phyloP scores from a whole-genome alignment of 2,113 vertebrate species.

The Acrocephalus arundinaceus region DNA sequence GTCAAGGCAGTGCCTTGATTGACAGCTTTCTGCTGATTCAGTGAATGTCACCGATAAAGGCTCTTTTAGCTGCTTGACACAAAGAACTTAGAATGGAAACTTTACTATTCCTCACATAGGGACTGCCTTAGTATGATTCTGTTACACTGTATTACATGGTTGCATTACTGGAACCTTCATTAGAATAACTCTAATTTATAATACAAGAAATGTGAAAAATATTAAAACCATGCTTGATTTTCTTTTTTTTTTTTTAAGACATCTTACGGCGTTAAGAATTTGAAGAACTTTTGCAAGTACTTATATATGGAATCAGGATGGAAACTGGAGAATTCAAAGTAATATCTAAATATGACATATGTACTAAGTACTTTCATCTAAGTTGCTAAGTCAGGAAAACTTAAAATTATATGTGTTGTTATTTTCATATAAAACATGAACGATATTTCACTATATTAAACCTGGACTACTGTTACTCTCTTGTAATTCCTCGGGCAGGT shows the following conservation, averaged over 20 bases:
- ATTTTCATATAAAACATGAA: background rate
- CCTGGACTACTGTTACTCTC: background rate
- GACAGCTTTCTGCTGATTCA: background rate
- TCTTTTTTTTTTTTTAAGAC: background rate
- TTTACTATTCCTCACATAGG: fast-evolving
- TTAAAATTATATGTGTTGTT: background rate
- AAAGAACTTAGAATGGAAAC: background rate
- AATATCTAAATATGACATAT: too few relatives aligned
- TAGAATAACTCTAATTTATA: background rate
- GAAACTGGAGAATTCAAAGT: background rate
- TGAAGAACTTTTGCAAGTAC: background rate
- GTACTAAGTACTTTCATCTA: background rate
- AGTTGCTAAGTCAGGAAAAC: background rate
- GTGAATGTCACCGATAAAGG: background rate
- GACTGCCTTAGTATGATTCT: background rate
- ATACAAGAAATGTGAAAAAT: background rate
- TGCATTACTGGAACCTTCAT: background rate
- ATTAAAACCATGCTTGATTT: background rate
- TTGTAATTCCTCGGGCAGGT: background rate
- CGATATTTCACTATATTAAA: background rate
- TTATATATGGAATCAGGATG: background rate
- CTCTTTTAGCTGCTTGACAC: background rate
- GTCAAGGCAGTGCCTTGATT: background rate
- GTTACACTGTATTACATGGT: background rate
- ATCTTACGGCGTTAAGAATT: background rate